phyloP scores from a whole-genome alignment of 2,113 vertebrate genomes.

The Centrocercus urophasianus region DNA sequence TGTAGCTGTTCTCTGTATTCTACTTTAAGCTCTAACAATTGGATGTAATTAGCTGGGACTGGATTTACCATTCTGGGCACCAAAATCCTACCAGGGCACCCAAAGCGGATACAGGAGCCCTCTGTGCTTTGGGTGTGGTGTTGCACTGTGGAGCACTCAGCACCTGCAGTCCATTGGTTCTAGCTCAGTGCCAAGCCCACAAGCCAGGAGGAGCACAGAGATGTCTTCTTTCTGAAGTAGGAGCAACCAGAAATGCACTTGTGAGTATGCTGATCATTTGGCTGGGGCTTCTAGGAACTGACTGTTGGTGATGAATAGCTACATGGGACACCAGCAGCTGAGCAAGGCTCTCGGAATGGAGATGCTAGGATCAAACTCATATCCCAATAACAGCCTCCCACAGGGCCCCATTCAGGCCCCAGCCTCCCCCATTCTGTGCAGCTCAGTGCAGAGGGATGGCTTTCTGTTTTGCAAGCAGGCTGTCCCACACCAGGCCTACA shows the following conservation, averaged over 20 bases:
- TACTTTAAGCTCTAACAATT: background rate
- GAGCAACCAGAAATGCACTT: background rate
- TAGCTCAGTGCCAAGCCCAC: background rate
- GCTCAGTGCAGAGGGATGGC: background rate
- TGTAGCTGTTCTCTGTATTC: background rate
- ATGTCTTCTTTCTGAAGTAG: background rate
- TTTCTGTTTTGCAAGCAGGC: background rate
- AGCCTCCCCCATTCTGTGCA: background rate
- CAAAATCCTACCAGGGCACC: slow-evolving; percentile 6
- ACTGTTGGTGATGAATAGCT: background rate
- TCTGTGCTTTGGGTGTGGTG: accelerated
- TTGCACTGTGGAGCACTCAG: background rate
- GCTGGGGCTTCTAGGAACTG: background rate
- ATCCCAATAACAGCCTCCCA: background rate
- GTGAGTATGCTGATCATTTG: background rate
- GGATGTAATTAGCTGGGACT: background rate
- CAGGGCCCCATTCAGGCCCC: too few species aligned
- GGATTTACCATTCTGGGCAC: slow-evolving; percentile 24
- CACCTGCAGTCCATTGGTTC: accelerated
- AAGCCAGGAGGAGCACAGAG: background rate
- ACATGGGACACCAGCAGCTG: background rate
- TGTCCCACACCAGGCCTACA: background rate
- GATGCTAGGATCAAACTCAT: background rate
- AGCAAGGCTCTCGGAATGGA: background rate
- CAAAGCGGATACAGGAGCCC: background rate